Evolutionary conservation across 2,113 vertebrate genomes (phyloP).

Genomic region (Rousettus leschenaultii): DNA sequence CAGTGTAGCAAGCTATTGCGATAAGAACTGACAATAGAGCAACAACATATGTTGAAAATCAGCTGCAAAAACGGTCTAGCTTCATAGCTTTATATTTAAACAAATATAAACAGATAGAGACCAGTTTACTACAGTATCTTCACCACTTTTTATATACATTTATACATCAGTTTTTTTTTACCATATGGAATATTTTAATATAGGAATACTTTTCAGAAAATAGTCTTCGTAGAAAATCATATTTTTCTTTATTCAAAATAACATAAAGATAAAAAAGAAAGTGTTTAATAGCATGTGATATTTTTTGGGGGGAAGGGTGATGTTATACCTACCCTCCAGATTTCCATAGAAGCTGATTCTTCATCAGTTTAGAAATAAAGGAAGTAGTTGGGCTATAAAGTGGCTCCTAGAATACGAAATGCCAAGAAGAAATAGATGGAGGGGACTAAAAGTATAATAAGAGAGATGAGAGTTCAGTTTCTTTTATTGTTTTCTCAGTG

Average conservation of each 20-base stretch:
- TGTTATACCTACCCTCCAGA: neutral
- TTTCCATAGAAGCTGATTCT: neutral
- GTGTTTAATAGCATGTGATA: neutral
- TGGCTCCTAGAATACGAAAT: neutral
- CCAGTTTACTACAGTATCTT: neutral
- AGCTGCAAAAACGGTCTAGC: neutral
- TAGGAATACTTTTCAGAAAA: neutral
- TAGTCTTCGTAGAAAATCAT: neutral
- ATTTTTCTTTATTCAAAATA: neutral
- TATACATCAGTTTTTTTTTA: neutral
- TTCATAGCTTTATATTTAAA: conserved; percentile 5
- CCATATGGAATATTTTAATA: neutral
- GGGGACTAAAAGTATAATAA: neutral
- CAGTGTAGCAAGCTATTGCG: conserved; percentile 12
- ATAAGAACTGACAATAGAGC: neutral
- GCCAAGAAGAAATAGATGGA: neutral
- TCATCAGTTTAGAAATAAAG: neutral
- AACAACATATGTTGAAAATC: neutral
- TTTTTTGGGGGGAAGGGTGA: fast-evolving
- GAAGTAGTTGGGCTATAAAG: neutral
- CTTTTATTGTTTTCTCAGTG: neutral
- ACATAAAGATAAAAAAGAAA: neutral
- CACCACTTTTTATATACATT: neutral
- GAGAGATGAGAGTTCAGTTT: neutral
- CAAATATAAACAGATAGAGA: neutral